Base-by-base conservation (phyloP, 1,140 invertebrate species). In the Bombus picipes region DNA sequence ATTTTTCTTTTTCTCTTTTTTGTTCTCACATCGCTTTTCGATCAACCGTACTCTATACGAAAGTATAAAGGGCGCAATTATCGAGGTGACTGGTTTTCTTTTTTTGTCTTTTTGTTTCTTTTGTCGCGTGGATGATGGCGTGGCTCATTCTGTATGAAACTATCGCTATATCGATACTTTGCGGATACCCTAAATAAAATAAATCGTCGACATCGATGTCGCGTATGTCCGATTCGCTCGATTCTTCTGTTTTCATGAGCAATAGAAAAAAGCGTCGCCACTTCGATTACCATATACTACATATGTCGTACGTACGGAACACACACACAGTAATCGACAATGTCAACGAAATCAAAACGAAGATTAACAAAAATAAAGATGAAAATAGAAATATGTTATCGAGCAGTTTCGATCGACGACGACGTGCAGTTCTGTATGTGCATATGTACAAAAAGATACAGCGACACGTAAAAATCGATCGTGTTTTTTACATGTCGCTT, bases 41-140 rank as follows among this genome's bases (percentile, higher is more conserved):
- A 75, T 32, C 73, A 75, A 47, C 32, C 41, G 22, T 75, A 57
- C 32, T 75, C 47, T 75, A 75, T 83, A 88, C 77, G 83, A 89
- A 90, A 89, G 72, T 89, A 89, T 75, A 87, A 90, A 87, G 85
- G 81, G 80, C 65, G 72, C 59, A 77, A 77, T 34, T 70, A 66
- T 70, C 68, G 68, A 86, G 39, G 18, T 53, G 47, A 53, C 47
- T 53, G 47, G 1, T 53, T 53, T 22, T 8, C 18, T 53, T 53
- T 22, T 18, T 68, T 62, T 70, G 65, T 74, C 22, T 77, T 78
- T 65, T 86, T 47, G 15, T 84, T 73, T 41, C 53, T 57, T 89
- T 74, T 41, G 1, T 75, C 78, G 74, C 65, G 74, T 68, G 85
- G 68, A 57, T 47, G 83, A 85, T 86, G 28, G 10, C 28, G 43